These are phyloP conservation scores for Rhamphomyia laevipes DNA, from an alignment of 2,888 invertebrate genomes.

Conservation along the genomic window DNA sequence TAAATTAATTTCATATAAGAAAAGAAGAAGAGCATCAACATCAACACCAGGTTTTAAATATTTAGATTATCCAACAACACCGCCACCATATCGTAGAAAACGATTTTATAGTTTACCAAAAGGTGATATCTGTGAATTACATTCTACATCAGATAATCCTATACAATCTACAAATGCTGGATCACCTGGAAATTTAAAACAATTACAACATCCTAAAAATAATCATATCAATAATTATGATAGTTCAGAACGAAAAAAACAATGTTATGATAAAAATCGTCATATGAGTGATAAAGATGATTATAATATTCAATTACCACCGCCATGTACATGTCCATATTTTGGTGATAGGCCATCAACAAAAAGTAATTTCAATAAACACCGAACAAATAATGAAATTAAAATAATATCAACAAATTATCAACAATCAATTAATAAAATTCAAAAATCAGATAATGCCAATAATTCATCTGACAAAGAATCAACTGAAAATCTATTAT, in stretches of 20 bases:
- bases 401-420: slow-evolving; percentile 38
- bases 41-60: slow-evolving; percentile 18
- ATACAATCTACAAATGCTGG: slow-evolving; percentile 2
- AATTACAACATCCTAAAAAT: slow-evolving; percentile 19
- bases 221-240: slow-evolving; percentile 1
- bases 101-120: slow-evolving; percentile 33
- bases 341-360: slow-evolving; percentile 56
- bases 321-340: slow-evolving; percentile 71
- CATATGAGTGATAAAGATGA: slow-evolving; percentile 30
- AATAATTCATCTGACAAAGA: slow-evolving; percentile 5
- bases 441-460: slow-evolving; percentile 3
- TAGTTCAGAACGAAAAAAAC: not conserved
- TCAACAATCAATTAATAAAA: slow-evolving; percentile 10
- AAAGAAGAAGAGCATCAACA: slow-evolving; percentile 28
- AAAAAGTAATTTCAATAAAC: slow-evolving; percentile 25
- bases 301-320: slow-evolving; percentile 47
- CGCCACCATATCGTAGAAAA: slow-evolving; percentile 20
- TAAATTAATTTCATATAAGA: slow-evolving; percentile 20
- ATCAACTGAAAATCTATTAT: slow-evolving; percentile 6
- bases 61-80: slow-evolving; percentile 15
- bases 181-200: slow-evolving; percentile 9
- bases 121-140: slow-evolving; percentile 17
- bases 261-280: slow-evolving; percentile 36
- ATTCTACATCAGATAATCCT: slow-evolving; percentile 12
- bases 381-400: slow-evolving; percentile 40